A percentile compares a stretch with the other conserved stretches of the same genome.
phyloP scores from a whole-genome alignment of 2,113 vertebrate genomes.

The Isurus oxyrinchus region DNA sequence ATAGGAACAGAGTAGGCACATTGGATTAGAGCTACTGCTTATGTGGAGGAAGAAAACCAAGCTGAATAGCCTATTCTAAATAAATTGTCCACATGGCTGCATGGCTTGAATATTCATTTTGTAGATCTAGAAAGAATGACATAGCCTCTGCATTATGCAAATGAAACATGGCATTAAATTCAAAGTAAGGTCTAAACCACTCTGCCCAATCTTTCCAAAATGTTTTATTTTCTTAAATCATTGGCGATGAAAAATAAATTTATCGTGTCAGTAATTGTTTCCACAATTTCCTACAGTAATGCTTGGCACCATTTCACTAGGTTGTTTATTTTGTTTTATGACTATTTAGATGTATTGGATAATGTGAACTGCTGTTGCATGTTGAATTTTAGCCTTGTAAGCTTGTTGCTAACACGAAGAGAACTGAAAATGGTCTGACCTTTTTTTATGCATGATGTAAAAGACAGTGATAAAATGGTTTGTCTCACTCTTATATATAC shows the following conservation, averaged over 20 bases:
- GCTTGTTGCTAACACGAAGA: background rate
- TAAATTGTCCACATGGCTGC: background rate
- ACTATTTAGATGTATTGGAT: background rate
- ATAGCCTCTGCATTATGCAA: background rate
- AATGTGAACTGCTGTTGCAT: background rate
- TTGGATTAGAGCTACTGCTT: background rate
- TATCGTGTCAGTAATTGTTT: background rate
- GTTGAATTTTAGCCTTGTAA: background rate
- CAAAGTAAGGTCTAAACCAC: background rate
- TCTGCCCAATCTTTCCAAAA: background rate
- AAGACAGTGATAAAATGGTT: background rate
- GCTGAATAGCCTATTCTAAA: background rate
- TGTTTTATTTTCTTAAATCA: background rate
- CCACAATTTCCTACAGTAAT: background rate
- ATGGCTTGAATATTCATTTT: background rate
- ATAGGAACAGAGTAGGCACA: background rate
- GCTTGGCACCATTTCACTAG: background rate
- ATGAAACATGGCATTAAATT: background rate
- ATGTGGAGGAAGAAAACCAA: background rate
- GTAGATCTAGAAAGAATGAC: background rate
- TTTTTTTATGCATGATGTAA: background rate
- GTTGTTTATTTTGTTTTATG: background rate
- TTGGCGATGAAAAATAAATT: background rate
- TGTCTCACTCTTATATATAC: background rate
- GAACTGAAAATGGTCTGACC: background rate